Evolutionary conservation across 2,888 invertebrate species (phyloP).

Genomic region (Synanthedon andrenaeformis): DNA sequence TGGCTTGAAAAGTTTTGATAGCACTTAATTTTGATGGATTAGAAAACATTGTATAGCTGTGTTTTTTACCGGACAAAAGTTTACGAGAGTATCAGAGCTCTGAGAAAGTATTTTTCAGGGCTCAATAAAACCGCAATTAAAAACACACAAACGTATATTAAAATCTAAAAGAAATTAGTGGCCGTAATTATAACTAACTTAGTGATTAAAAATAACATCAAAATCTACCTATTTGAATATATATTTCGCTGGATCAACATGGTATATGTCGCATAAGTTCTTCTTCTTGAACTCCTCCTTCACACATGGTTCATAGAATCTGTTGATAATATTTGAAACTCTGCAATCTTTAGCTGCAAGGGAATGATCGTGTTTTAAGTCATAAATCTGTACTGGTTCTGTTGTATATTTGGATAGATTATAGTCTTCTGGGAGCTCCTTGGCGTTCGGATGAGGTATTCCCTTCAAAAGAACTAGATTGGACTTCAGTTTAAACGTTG

Average conservation of each 20-base stretch:
- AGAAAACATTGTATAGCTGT: no score
- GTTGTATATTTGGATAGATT: conserved; percentile 27
- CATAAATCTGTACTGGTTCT: conserved; percentile 22
- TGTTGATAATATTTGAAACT: not conserved
- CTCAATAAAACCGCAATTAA: not conserved
- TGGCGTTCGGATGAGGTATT: not conserved
- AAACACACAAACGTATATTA: not conserved
- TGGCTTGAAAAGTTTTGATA: not conserved
- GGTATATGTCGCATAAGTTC: not conserved
- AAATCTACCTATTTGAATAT: not conserved
- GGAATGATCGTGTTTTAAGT: conserved; percentile 21
- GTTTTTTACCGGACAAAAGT: no score
- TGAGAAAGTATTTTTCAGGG: no score
- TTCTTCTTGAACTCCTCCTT: not conserved
- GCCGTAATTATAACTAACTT: conserved; percentile 14
- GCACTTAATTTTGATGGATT: not conserved
- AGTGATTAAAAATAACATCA: conserved; percentile 2
- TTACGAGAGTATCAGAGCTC: no score
- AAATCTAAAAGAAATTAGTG: conserved; percentile 11
- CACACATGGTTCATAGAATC: not conserved
- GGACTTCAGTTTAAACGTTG: conserved; percentile 24
- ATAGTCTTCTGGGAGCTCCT: conserved; percentile 24
- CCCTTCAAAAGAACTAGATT: conserved; percentile 28
- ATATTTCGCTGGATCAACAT: not conserved
- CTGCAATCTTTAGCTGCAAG: conserved; percentile 6